phyloP scores from a whole-genome alignment of 2,888 invertebrate species.

The Eupithecia abbreviata region DNA sequence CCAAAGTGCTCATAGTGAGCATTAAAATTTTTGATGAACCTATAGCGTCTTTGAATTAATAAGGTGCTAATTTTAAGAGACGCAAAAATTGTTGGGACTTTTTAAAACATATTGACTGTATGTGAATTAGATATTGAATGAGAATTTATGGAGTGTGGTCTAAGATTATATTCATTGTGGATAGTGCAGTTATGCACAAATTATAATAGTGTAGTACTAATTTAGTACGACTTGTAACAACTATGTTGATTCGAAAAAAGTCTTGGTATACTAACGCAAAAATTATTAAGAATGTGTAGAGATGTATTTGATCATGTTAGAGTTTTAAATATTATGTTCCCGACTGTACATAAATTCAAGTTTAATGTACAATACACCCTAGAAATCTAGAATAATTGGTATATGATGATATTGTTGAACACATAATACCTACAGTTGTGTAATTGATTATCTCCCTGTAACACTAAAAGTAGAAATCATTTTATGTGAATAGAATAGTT shows the following conservation, averaged over 20 bases:
- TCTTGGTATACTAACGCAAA: conserved; percentile 18
- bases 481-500: conserved; percentile 18
- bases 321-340: conserved; percentile 35
- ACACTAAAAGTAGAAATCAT: conserved; percentile 16
- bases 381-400: conserved; percentile 33
- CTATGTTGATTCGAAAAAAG: conserved; percentile 72
- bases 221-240: conserved; percentile 79
- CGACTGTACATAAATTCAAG: conserved; percentile 38
- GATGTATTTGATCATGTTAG: conserved; percentile 32
- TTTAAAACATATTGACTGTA: conserved; percentile 41
- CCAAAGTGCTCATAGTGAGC: neutral
- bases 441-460: conserved; percentile 24
- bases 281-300: conserved; percentile 23
- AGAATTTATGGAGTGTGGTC: conserved; percentile 48
- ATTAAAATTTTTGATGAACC: neutral
- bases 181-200: conserved; percentile 47
- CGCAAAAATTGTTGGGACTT: conserved; percentile 36
- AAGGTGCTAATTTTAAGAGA: conserved; percentile 69
- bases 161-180: conserved; percentile 44
- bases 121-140: conserved; percentile 43
- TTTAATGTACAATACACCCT: conserved; percentile 39
- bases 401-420: conserved; percentile 38
- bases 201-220: conserved; percentile 71
- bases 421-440: conserved; percentile 22
- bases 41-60: conserved; percentile 49